Base-by-base conservation (phyloP, 2,888 invertebrate species). In the Drosophila peninsularis region DNA sequence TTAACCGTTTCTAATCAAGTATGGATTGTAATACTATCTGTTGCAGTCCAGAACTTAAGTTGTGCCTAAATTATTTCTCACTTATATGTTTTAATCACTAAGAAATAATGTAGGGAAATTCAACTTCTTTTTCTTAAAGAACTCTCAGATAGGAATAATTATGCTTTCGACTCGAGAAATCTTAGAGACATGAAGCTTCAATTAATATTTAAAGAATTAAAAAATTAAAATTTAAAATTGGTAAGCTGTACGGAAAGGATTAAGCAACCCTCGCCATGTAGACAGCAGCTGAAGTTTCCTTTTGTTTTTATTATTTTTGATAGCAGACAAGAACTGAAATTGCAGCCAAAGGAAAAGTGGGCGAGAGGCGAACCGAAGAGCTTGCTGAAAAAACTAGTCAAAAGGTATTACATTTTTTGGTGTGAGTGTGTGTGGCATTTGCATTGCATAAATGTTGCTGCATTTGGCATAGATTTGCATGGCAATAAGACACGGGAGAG, bases 391-490 rank as follows among this genome's bases (percentile, higher is more conserved):
- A 62, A 65, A 62, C 60, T 63, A 74, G 71, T 80, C 62, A 67
- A 72, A 85, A 74, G 71, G 78, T 68, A 80, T 82, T 80, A 70
- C 69, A 73, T 45, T 65, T 66, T 17, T 19, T n/a, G n/a, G 55
- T 53, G 61, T 54, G 53, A 67, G 52, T 52, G 58, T 49, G 62
- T 54, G 62, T 53, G 58, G 49, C 67, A 50, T 62, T 70, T 68
- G 57, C 47, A 68, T 78, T 69, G 84, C 87, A 87, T 75, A 78
- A 87, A 82, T 88, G 88, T 78, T 68, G 74, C 79, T 64, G 71
- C 70, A 71, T 75, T 85, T 79, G 85, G 88, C 85, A 85, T 85
- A 85, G 85, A 85, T 85, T 85, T 85, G 85, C 85, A 85, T 85
- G 75, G 78, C 71, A 85, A 85, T 85, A 74, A 53, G 64, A 30